Evolutionary conservation across 1,140 invertebrate genomes (phyloP), one percentile per base, ranked within the genome.

Genomic region (Zaprionus camerounensis): DNA sequence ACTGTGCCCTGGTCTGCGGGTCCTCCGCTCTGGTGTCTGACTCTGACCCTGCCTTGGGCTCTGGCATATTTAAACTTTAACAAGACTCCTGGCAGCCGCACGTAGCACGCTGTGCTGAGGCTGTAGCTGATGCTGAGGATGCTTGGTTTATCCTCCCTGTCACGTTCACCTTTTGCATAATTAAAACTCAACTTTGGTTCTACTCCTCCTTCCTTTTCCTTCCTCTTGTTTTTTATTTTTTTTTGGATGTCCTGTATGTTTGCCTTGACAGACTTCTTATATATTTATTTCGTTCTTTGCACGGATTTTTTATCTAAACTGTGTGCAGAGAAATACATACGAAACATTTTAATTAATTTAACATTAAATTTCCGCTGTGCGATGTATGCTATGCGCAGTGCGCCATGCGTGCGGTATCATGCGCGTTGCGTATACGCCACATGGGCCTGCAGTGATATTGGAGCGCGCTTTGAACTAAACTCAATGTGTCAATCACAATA

Each of bases 401-500:
- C 4, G 13, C 5, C 15, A 12, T 41, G n/a, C 61, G 24, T 28
- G 41, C n/a, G 36, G 36, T 15, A 5, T 38, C 12, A 44, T 17
- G 41, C 38, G 13, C 57, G 26, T 69, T 69, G 53, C 31, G 70
- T 63, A 63, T 75, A 63, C 73, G 73, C 28, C 71, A 38, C 36
- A 9, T 56, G 13, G 31, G 12, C 17, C 34, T 46, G 41, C n/a
- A 67, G 38, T 53, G n/a, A 38, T 41, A 20, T 26, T 20, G 22
- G 9, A 15, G 22, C 51, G 22, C 13, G 17, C 17, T 71, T 55
- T 57, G 66, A 69, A 73, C 78, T 74, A 78, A 81, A 81, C 57
- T 73, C 78, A 62, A 82, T 77, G 76, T 85, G 86, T 90, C 85
- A 88, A 88, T 88, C 85, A 88, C 65, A 81, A 70, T 66, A 68